These are phyloP conservation scores for Sicus ferrugineus DNA, from an alignment of 2,888 invertebrate species.

Conservation along the genomic window DNA sequence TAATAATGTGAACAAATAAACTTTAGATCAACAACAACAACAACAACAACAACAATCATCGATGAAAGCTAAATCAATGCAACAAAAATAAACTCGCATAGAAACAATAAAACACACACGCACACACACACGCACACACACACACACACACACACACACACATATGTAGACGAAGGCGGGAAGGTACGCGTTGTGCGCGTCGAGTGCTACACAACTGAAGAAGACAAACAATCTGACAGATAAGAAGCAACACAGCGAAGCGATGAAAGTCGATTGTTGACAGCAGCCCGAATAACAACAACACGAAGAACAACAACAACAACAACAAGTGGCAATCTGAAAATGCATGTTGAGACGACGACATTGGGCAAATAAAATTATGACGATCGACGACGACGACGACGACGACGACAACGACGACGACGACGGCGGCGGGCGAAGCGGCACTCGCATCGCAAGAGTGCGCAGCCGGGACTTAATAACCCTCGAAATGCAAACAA, in stretches of 20 bases:
- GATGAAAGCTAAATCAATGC: constrained; percentile 1
- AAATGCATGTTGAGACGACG: neutral
- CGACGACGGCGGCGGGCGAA: neutral
- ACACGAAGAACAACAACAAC: neutral
- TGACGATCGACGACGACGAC: too few species aligned
- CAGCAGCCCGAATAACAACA: neutral
- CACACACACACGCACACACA: too few species aligned
- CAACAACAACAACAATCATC: neutral
- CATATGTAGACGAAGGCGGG: constrained; percentile 1
- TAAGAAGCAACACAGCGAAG: neutral
- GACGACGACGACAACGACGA: neutral
- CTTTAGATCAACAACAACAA: neutral
- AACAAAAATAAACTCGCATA: constrained; percentile 26
- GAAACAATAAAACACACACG: constrained; percentile 19
- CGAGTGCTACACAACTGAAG: neutral
- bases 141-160: too few species aligned
- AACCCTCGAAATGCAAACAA: constrained; percentile 28
- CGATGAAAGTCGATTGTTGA: constrained; percentile 26
- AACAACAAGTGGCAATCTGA: too few species aligned
- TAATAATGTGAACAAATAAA: neutral
- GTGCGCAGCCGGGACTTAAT: constrained; percentile 6
- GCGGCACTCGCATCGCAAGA: too few species aligned
- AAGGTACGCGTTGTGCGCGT: neutral
- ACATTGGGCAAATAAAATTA: constrained; percentile 22
- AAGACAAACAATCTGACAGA: constrained; percentile 22